A percentile compares a stretch with the other conserved stretches of the same genome.
These are phyloP conservation scores for Apotomis turbidana DNA, from an alignment of 2,888 invertebrate genomes.

Conservation along the genomic window DNA sequence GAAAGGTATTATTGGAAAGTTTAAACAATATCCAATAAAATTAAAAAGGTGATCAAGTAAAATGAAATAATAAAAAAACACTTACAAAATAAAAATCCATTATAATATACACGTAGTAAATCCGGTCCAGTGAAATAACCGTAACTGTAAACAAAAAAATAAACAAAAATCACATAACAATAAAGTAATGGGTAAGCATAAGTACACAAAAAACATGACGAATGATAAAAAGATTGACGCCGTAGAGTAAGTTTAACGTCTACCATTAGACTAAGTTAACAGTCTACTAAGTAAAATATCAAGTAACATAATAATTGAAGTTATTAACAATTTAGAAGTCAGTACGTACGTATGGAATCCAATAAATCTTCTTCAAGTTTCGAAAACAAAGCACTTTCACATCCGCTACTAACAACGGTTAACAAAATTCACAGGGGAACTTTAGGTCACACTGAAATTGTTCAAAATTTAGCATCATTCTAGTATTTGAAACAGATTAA, in stretches of 20 bases:
- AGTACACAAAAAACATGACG: not conserved
- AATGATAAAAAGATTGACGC: not conserved
- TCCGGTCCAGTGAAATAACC: conserved; percentile 8
- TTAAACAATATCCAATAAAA: too few relatives aligned
- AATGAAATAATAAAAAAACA: conserved; percentile 9
- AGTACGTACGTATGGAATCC: conserved; percentile 22
- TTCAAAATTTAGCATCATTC: conserved; percentile 12
- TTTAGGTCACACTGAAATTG: conserved; percentile 7
- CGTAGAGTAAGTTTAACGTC: too few relatives aligned
- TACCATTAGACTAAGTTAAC: too few relatives aligned
- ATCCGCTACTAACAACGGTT: conserved; percentile 3
- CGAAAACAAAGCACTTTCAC: conserved; percentile 3
- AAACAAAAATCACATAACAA: conserved; percentile 3
- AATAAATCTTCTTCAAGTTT: not conserved
- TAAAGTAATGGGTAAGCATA: not conserved
- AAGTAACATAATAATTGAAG: not conserved
- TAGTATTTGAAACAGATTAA: conserved; percentile 9
- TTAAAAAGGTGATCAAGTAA: not conserved
- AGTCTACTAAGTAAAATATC: not conserved
- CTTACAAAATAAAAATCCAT: conserved; percentile 32
- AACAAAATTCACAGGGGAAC: conserved; percentile 10
- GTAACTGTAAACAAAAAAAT: conserved; percentile 36
- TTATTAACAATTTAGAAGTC: conserved; percentile 4
- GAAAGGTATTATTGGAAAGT: too few relatives aligned
- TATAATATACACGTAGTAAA: not conserved